Percentiles rank a stretch among this genome's conserved stretches.
Conservation (phyloP, 1,140 invertebrate species). For the Zaprionus taronus region DNA sequence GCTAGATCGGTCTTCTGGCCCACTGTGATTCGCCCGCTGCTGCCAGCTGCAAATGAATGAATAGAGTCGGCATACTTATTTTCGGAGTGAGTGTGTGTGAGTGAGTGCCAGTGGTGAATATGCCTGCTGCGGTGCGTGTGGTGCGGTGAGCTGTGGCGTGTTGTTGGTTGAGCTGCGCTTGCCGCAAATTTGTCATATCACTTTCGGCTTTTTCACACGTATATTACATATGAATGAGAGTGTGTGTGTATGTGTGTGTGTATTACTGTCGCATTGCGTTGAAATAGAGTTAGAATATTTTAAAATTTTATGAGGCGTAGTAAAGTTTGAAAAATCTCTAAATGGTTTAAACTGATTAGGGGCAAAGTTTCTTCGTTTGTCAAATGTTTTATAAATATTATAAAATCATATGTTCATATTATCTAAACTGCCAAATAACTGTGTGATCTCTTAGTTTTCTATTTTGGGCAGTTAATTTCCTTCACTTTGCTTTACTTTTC, state of each 20-base stretch:
- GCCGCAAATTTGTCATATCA: constrained; percentile 29
- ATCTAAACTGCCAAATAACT: not conserved
- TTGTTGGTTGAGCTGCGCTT: not conserved
- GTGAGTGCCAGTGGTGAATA: constrained; percentile 19
- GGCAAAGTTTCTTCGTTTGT: too few species aligned
- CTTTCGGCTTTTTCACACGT: constrained; percentile 63
- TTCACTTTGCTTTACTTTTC: not conserved
- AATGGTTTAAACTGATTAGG: too few species aligned
- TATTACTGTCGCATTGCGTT: constrained; percentile 36
- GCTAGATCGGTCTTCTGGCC: too few species aligned
- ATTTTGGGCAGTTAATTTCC: not conserved
- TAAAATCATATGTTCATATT: too few species aligned
- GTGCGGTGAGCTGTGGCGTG: constrained; percentile 2
- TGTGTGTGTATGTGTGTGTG: not conserved
- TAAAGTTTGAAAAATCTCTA: too few species aligned
- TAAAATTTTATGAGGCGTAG: not conserved
- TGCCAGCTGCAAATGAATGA: constrained; percentile 11
- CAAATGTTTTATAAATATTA: too few species aligned
- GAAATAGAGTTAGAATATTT: constrained; percentile 22
- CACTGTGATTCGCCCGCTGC: too few species aligned
- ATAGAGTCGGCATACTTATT: not conserved
- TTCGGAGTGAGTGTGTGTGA: not conserved
- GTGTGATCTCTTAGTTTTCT: not conserved
- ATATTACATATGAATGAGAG: not conserved
- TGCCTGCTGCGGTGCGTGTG: constrained; percentile 1